Evolutionary conservation across 2,888 invertebrate species (phyloP), one percentile per base, ranked within the genome.

Genomic region (Agonopterix heracliana): DNA sequence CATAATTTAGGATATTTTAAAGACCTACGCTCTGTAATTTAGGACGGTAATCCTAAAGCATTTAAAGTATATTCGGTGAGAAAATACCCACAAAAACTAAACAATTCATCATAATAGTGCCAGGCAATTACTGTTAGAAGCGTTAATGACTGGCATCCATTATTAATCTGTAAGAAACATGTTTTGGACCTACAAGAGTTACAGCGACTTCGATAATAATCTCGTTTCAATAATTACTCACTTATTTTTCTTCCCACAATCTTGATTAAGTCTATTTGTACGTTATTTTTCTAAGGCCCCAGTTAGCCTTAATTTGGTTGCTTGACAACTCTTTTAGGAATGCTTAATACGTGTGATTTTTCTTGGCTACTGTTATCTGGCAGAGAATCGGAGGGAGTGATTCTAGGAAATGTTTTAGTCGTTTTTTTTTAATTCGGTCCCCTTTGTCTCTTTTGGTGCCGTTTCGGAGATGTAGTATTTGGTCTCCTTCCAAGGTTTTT

Each of bases 21-120:
- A 54, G 60, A 61, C 57, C 59, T 61, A 65, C 58, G 58, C 63
- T 60, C 49, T 56, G 68, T 76, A 71, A 74, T 78, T 78, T 74
- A 68, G 12, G 13, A 41, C 65, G 64, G 68, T 68, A 67, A 69
- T 77, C 81, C 80, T 68, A 66, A 64, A 81, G 80, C 78, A 74
- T 80, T 79, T 59, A 61, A 71, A 78, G 73, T 74, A 55, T 54
- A 68, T 66, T 66, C 60, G 71, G 73, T 80, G 81, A 80, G 81
- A 81, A 79, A 76, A 71, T 74, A 74, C 72, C 67, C 66, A 81
- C 78, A 81, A 83, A 85, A 80, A 80, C 76, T 62, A 65, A 71
- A 83, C 85, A 79, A 87, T 87, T 81, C 81, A 87, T 87, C 87
- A 87, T 86, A 81, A 78, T 81, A 79, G 80, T 78, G 80, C 78